Evolutionary conservation across 2,888 invertebrate species (phyloP).

Genomic region (Dryobota labecula): DNA sequence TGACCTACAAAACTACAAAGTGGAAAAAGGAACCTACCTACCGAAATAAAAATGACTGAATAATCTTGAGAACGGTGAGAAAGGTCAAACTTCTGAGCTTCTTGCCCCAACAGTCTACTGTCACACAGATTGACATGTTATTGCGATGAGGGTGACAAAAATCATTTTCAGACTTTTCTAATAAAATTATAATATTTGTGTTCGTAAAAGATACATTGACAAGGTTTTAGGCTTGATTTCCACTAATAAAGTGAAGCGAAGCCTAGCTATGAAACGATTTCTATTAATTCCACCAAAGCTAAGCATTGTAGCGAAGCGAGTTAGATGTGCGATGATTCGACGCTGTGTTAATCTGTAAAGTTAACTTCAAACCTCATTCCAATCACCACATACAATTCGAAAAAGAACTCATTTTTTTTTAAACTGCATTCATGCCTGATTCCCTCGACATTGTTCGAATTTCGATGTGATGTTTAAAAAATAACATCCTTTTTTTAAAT

Average conservation of each 20-base stretch:
- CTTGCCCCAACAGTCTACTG: background rate
- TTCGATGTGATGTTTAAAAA: background rate
- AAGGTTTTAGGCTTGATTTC: background rate
- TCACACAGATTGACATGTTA: conserved; percentile 6
- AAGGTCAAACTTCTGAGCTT: conserved; percentile 4
- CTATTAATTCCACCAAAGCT: no score
- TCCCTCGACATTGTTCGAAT: background rate
- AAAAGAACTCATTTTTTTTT: background rate
- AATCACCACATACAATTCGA: no score
- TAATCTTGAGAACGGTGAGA: background rate
- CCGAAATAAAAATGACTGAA: background rate
- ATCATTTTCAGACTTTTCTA: conserved; percentile 31
- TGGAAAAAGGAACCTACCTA: background rate
- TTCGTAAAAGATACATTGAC: conserved; percentile 26
- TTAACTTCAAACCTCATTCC: background rate
- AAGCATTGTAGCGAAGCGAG: background rate
- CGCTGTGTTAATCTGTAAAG: background rate
- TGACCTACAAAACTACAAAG: background rate
- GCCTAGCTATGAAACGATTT: background rate
- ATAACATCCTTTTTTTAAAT: no score
- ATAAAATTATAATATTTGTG: conserved; percentile 40
- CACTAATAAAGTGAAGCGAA: background rate
- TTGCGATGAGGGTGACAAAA: conserved; percentile 26
- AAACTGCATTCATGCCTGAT: background rate
- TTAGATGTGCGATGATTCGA: background rate